Percentiles rank a stretch among this genome's conserved stretches.
Conservation (phyloP, 2,888 invertebrate genomes). For the Lobophora halterata region DNA sequence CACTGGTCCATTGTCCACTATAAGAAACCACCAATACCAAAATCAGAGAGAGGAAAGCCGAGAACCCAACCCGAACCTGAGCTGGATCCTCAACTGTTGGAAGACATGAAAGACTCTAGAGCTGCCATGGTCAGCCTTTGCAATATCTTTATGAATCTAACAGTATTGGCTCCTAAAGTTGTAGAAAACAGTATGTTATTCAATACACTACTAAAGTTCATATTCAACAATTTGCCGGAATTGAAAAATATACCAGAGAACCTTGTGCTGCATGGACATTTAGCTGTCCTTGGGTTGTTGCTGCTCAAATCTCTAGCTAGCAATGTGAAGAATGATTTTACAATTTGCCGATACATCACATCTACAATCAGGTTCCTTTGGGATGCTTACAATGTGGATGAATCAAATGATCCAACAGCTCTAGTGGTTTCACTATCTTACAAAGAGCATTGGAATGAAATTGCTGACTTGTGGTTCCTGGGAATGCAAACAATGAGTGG, state of each 20-base stretch:
- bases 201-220: constrained; percentile 90
- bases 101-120: constrained; percentile 92
- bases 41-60: constrained; percentile 88
- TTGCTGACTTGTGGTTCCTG: constrained; percentile 95
- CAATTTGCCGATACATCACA: constrained; percentile 93
- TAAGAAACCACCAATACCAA: constrained; percentile 89
- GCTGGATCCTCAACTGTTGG: constrained; percentile 86
- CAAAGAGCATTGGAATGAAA: constrained; percentile 93
- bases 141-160: constrained; percentile 95
- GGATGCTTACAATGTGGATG: constrained; percentile 95
- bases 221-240: constrained; percentile 91
- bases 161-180: constrained; percentile 91
- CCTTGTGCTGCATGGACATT: constrained; percentile 91
- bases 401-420: constrained; percentile 90
- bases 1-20: constrained; percentile 94
- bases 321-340: constrained; percentile 92
- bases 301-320: constrained; percentile 91
- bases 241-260: constrained; percentile 91
- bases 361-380: constrained; percentile 94
- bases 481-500: constrained; percentile 96
- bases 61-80: constrained; percentile 88
- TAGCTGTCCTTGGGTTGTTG: constrained; percentile 90
- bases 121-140: constrained; percentile 93
- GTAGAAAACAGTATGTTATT: constrained; percentile 90
- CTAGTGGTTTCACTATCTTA: constrained; percentile 92